These are phyloP conservation scores for Lasaia peninsularis DNA, from an alignment of 1,140 invertebrate genomes.

Conservation along the genomic window DNA sequence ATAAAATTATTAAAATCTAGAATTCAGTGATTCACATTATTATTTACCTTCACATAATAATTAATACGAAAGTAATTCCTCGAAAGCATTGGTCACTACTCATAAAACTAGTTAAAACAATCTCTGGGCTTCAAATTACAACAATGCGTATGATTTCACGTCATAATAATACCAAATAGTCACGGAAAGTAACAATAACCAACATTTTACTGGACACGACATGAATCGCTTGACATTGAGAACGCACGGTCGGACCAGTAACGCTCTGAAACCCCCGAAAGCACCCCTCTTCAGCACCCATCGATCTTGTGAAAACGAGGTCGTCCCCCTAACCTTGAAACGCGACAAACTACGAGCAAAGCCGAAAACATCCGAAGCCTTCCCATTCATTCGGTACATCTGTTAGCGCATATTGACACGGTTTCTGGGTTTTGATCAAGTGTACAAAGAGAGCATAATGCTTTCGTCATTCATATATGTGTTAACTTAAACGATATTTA, in stretches of 20 bases:
- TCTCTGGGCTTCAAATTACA: neutral
- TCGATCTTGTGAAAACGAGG: slow-evolving; percentile 67
- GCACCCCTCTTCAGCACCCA: slow-evolving; percentile 55
- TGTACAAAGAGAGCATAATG: slow-evolving; percentile 5
- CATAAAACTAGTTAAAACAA: neutral
- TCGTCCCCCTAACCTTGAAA: slow-evolving; percentile 46
- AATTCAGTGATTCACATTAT: too few species aligned
- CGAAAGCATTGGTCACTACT: neutral
- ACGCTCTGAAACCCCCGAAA: slow-evolving; percentile 12
- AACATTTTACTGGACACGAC: slow-evolving; percentile 26
- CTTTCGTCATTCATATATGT: neutral
- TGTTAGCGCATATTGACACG: slow-evolving; percentile 15
- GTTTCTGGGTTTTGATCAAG: neutral
- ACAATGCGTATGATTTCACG: neutral
- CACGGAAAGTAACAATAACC: slow-evolving; percentile 53
- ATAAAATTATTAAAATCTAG: too few species aligned
- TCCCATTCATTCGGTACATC: slow-evolving; percentile 47
- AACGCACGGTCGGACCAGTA: slow-evolving; percentile 35
- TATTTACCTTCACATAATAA: neutral
- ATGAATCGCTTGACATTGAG: slow-evolving; percentile 71
- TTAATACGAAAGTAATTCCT: neutral
- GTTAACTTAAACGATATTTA: too few species aligned
- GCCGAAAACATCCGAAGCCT: slow-evolving; percentile 43
- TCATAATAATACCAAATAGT: slow-evolving; percentile 25
- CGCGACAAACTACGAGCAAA: slow-evolving; percentile 32